A percentile compares a stretch with the other conserved stretches of the same genome.
Conservation (phyloP, 2,113 vertebrate species). For the Theropithecus gelada region DNA sequence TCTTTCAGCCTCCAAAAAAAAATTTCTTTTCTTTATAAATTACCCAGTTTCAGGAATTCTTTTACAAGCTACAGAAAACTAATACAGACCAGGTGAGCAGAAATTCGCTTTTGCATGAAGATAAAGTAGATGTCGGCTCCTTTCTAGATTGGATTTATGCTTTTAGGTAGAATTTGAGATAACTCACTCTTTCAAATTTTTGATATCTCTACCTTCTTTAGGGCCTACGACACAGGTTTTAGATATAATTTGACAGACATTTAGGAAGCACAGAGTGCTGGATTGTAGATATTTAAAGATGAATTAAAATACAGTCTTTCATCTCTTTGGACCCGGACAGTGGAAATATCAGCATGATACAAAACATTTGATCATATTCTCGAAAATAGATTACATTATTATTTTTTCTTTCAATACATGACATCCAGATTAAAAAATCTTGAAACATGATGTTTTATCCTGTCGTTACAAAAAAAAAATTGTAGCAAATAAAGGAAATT, state of each 20-base stretch:
- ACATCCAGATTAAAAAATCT: neutral
- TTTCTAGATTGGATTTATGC: neutral
- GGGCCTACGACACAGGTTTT: neutral
- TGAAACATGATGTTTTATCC: neutral
- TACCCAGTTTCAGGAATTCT: neutral
- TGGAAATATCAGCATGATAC: neutral
- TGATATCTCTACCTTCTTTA: neutral
- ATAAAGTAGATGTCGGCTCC: neutral
- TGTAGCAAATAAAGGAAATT: slow-evolving; percentile 13
- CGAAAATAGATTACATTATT: neutral
- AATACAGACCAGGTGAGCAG: neutral
- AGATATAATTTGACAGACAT: neutral
- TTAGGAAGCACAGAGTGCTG: neutral
- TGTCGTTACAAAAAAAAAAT: neutral
- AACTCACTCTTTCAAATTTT: neutral
- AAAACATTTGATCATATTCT: neutral
- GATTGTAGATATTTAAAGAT: neutral
- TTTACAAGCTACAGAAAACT: neutral
- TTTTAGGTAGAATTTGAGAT: neutral
- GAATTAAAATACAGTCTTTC: neutral
- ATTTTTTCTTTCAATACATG: neutral
- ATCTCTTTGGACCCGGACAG: neutral
- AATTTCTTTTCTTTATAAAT: neutral
- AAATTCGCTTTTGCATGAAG: neutral
- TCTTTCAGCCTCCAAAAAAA: neutral